phyloP scores from a whole-genome alignment of 2,888 invertebrate species.

The Torymus aiolomorphi region DNA sequence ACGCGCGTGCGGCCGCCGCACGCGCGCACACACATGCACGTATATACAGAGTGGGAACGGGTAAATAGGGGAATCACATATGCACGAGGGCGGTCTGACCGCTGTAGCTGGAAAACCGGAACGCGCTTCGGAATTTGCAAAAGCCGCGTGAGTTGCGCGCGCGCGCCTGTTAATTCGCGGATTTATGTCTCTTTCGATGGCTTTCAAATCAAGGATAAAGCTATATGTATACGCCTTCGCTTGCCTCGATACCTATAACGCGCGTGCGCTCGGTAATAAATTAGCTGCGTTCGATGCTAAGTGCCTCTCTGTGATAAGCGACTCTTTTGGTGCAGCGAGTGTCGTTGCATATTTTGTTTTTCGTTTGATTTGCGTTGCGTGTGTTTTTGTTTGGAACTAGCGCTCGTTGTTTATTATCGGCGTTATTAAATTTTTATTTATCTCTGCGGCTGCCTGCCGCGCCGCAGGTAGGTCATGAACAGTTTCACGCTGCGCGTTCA shows the following conservation, averaged over 20 bases:
- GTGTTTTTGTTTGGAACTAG: too few relatives aligned
- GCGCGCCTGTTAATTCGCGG: slow-evolving; percentile 22
- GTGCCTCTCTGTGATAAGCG: background rate
- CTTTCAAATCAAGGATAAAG: slow-evolving; percentile 28
- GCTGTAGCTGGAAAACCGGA: slow-evolving; percentile 22
- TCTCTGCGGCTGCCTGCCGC: too few relatives aligned
- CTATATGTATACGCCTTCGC: too few relatives aligned
- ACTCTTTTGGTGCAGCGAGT: background rate
- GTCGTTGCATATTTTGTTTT: background rate
- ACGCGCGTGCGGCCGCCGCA: background rate
- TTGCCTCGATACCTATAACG: too few relatives aligned
- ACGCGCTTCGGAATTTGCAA: slow-evolving; percentile 18
- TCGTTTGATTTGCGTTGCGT: too few relatives aligned
- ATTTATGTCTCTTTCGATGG: slow-evolving; percentile 3
- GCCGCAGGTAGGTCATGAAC: slow-evolving; percentile 22
- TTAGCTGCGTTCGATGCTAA: background rate
- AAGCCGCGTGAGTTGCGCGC: background rate
- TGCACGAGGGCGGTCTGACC: slow-evolving; percentile 20
- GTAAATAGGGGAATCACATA: slow-evolving; percentile 28
- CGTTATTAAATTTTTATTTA: too few relatives aligned
- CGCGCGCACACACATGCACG: background rate
- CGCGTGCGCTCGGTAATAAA: background rate
- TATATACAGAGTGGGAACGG: too few relatives aligned
- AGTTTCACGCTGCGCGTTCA: slow-evolving; percentile 1
- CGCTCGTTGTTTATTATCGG: too few relatives aligned